Percentiles rank a stretch among this genome's conserved stretches.
These are phyloP conservation scores for Teleogryllus oceanicus DNA, from an alignment of 2,888 invertebrate genomes.

Conservation along the genomic window DNA sequence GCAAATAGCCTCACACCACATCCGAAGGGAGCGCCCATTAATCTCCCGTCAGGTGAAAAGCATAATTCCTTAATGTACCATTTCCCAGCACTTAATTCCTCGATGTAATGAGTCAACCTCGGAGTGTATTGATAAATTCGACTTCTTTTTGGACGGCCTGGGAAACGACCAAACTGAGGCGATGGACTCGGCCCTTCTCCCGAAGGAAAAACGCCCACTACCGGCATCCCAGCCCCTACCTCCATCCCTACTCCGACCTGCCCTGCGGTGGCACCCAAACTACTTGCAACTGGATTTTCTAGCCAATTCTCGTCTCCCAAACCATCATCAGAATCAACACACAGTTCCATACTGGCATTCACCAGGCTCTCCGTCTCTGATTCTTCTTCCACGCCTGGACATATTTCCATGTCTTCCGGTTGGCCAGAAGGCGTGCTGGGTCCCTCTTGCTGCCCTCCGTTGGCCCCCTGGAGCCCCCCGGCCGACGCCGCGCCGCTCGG, in stretches of 20 bases:
- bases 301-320: background rate
- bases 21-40: slow-evolving; percentile 87
- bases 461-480: slow-evolving; percentile 66
- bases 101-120: slow-evolving; percentile 75
- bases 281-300: background rate
- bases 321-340: background rate
- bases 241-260: too few relatives aligned
- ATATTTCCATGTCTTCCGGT: background rate
- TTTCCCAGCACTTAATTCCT: slow-evolving; percentile 84
- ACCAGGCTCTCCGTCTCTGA: background rate
- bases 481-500: slow-evolving; percentile 45
- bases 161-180: too few relatives aligned
- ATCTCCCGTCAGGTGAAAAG: slow-evolving; percentile 83
- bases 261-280: background rate
- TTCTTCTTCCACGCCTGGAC: background rate
- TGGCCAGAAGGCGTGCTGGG: slow-evolving; percentile 41
- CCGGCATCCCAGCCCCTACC: too few relatives aligned
- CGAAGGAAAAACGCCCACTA: too few relatives aligned
- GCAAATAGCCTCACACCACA: slow-evolving; percentile 81
- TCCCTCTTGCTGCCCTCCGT: slow-evolving; percentile 62
- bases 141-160: background rate
- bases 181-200: too few relatives aligned
- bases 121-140: slow-evolving; percentile 67
- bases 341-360: background rate
- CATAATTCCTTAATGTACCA: slow-evolving; percentile 91